These are phyloP conservation scores for Leptodactylus fallax DNA, from an alignment of 2,797 vertebrate genomes.

Conservation along the genomic window DNA sequence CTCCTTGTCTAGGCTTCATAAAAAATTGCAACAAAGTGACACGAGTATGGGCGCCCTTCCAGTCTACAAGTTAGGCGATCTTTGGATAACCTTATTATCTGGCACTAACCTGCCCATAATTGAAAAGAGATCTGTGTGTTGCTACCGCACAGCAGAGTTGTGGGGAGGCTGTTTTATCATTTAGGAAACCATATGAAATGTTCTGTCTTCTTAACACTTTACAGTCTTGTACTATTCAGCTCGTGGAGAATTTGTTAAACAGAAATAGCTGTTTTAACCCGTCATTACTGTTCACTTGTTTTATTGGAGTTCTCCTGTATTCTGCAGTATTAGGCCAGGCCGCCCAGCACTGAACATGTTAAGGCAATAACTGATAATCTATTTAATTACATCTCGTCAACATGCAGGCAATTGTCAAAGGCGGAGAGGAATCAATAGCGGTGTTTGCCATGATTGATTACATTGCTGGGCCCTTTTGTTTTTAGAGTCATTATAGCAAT, in stretches of 20 bases:
- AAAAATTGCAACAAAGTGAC: no score
- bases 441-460: conserved; percentile 59
- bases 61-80: no score
- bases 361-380: conserved; percentile 63
- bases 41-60: no score
- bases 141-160: background rate
- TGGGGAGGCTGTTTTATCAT: conserved; percentile 8
- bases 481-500: conserved; percentile 62
- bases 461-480: conserved; percentile 58
- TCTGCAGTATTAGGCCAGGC: background rate
- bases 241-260: conserved; percentile 14
- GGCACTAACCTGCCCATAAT: background rate
- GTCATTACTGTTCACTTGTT: background rate
- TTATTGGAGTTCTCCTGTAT: background rate
- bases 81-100: background rate
- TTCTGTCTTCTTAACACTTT: conserved; percentile 38
- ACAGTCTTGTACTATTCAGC: background rate
- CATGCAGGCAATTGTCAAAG: conserved; percentile 50
- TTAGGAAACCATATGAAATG: conserved; percentile 26
- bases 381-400: conserved; percentile 58
- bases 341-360: conserved; percentile 12
- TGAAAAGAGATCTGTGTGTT: conserved; percentile 12
- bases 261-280: conserved; percentile 23
- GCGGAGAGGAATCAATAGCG: conserved; percentile 53
- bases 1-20: no score